Evolutionary conservation across 2,888 invertebrate species (phyloP).

Genomic region (Andrena dorsata): DNA sequence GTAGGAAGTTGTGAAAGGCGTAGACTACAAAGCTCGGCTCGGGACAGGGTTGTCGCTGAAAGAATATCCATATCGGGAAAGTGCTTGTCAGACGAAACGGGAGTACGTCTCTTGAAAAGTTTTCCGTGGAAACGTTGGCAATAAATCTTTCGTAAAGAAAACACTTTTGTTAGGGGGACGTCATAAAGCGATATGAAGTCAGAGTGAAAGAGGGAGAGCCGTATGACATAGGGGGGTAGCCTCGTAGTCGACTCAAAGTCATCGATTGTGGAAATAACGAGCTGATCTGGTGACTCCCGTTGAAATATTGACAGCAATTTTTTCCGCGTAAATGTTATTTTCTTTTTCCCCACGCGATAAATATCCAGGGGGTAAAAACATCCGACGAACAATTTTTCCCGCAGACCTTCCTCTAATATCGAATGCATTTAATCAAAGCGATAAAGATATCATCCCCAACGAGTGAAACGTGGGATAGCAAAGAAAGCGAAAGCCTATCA

Average conservation of each 20-base stretch:
- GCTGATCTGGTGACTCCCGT: background rate
- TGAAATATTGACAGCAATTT: background rate
- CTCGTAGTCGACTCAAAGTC: background rate
- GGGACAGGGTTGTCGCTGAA: slow-evolving; percentile 13
- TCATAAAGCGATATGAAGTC: slow-evolving; percentile 43
- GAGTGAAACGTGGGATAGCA: slow-evolving; percentile 39
- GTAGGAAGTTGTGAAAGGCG: slow-evolving; percentile 7
- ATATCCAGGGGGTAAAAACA: background rate
- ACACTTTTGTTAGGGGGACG: slow-evolving; percentile 14
- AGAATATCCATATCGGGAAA: slow-evolving; percentile 54
- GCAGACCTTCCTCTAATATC: slow-evolving; percentile 19
- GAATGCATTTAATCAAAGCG: slow-evolving; percentile 44
- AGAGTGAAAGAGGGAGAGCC: background rate
- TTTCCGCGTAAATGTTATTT: background rate
- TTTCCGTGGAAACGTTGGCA: slow-evolving; percentile 28
- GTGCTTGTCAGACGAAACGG: slow-evolving; percentile 23
- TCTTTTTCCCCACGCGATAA: background rate
- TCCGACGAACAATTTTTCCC: background rate
- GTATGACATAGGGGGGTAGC: background rate
- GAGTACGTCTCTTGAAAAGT: slow-evolving; percentile 35
- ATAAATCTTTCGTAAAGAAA: slow-evolving; percentile 38
- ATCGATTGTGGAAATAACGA: background rate
- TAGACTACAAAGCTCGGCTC: background rate
- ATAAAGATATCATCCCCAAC: slow-evolving; percentile 41
- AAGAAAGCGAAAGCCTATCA: slow-evolving; percentile 66